phyloP scores from a whole-genome alignment of 1,140 invertebrate species.

The Meloidogyne chitwoodi region DNA sequence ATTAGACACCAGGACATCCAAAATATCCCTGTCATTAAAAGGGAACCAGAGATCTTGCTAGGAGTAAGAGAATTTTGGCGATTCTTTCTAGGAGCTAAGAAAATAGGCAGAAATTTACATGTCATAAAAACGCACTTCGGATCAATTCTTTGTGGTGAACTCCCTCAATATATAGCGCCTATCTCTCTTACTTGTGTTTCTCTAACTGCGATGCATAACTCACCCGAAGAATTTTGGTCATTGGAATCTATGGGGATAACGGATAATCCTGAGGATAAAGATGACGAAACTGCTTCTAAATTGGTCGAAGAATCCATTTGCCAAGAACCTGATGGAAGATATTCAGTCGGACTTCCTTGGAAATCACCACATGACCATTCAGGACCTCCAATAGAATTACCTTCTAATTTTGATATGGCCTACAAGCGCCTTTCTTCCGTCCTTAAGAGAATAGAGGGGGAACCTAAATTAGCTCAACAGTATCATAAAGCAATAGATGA shows the following conservation, averaged over 20 bases:
- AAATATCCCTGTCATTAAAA: no score
- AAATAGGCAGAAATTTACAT: neutral
- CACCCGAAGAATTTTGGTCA: conserved; percentile 25
- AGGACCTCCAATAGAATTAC: neutral
- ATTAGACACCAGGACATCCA: no score
- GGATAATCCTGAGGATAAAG: conserved; percentile 12
- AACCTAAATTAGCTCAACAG: conserved; percentile 12
- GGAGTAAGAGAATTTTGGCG: neutral
- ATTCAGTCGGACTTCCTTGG: conserved; percentile 14
- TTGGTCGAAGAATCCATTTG: conserved; percentile 6
- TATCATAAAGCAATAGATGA: neutral
- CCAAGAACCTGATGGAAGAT: neutral
- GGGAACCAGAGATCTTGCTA: neutral
- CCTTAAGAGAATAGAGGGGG: neutral
- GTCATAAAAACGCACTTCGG: neutral
- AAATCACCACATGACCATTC: no score
- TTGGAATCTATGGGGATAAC: conserved; percentile 25
- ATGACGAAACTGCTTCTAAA: conserved; percentile 9
- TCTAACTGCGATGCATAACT: neutral
- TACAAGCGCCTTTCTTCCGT: neutral
- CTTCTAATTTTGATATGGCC: conserved; percentile 1
- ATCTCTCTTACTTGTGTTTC: neutral
- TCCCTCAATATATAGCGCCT: no score
- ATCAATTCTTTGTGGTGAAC: neutral
- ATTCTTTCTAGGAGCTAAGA: neutral